Evolutionary conservation across 2,888 invertebrate genomes (phyloP).

Genomic region (Eulithis testata): DNA sequence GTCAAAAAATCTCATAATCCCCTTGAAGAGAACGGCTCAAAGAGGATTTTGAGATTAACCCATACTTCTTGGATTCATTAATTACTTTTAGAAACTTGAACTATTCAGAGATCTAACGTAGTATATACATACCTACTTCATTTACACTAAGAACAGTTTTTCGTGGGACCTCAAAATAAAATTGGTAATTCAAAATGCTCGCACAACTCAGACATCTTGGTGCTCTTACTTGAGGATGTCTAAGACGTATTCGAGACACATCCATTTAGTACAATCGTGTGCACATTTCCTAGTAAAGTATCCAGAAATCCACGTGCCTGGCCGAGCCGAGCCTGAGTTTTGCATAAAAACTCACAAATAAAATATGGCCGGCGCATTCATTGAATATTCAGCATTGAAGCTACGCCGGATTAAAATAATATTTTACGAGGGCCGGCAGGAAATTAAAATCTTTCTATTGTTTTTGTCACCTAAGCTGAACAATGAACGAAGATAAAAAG

Average conservation of each 20-base stretch:
- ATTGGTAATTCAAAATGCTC: no score
- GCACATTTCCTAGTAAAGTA: background rate
- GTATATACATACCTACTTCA: no score
- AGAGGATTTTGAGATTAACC: no score
- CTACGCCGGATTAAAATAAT: constrained; percentile 72
- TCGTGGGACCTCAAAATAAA: no score
- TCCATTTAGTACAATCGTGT: background rate
- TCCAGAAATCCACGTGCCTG: background rate
- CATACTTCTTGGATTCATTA: no score
- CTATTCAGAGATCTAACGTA: no score
- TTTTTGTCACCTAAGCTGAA: constrained; percentile 62
- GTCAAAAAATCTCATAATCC: no score
- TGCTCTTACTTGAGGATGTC: background rate
- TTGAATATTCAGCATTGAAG: constrained; percentile 69
- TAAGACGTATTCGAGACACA: background rate
- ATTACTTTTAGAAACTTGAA: no score
- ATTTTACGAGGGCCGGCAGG: constrained; percentile 70
- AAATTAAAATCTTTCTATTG: constrained; percentile 77
- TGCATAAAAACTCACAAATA: constrained; percentile 66
- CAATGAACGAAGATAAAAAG: constrained; percentile 50
- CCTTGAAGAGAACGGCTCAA: no score
- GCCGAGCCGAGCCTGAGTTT: constrained; percentile 46
- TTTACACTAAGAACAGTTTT: no score
- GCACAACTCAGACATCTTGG: no score
- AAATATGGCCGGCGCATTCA: constrained; percentile 66